phyloP scores from a whole-genome alignment of 1,140 invertebrate genomes.

The Chironomus tepperi region DNA sequence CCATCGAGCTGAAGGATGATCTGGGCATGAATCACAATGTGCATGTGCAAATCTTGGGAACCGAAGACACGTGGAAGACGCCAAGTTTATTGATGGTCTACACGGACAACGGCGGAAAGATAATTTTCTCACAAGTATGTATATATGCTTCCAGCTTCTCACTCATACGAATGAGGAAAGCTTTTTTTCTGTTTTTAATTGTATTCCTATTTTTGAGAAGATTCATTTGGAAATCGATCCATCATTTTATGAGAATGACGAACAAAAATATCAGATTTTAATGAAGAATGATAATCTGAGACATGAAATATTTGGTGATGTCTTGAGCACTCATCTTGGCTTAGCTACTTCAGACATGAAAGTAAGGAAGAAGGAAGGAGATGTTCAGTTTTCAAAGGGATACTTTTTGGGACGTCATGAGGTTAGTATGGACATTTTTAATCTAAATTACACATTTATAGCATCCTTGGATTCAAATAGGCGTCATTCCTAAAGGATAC shows the following conservation, averaged over 20 bases:
- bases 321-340: constrained; percentile 58
- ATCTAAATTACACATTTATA: neutral
- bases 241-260: constrained; percentile 52
- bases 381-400: constrained; percentile 48
- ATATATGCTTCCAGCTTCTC: constrained; percentile 46
- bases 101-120: constrained; percentile 52
- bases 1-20: constrained; percentile 51
- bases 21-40: constrained; percentile 57
- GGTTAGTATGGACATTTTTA: constrained; percentile 42
- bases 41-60: constrained; percentile 64
- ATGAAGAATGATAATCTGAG: constrained; percentile 55
- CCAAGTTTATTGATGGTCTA: constrained; percentile 66
- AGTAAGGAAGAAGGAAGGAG: constrained; percentile 32
- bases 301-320: constrained; percentile 67
- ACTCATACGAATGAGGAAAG: constrained; percentile 25
- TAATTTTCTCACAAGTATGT: constrained; percentile 74
- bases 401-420: constrained; percentile 72
- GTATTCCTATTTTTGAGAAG: constrained; percentile 33
- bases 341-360: constrained; percentile 50
- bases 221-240: constrained; percentile 57
- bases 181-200: constrained; percentile 25
- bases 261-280: constrained; percentile 51
- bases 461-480: too few species aligned
- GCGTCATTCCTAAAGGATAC: too few species aligned
- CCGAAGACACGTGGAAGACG: constrained; percentile 76